Base-by-base conservation (phyloP, 2,797 vertebrate species). In the Myripristis jacobus region DNA sequence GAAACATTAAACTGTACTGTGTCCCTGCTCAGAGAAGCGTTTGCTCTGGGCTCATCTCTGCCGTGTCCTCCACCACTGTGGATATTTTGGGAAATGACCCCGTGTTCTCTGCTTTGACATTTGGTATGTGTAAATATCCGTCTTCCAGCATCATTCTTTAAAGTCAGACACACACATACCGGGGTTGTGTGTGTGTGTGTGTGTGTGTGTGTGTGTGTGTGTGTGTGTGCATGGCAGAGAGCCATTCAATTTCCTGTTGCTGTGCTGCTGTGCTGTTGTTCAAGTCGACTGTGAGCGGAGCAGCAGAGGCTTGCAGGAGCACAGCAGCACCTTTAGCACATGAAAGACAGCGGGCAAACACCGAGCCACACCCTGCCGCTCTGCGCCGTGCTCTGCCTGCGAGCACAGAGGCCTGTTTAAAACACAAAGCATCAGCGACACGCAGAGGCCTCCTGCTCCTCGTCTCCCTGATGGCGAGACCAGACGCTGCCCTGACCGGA, bases 101-200 rank as follows among this genome's bases (percentile, higher is more conserved):
- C 71, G 58, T 77, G 67, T 72, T 75, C 64, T 63, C 1, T 34
- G 31, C 63, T 54, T 70, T 85, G 22, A 21, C 22, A 58, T 53
- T 75, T 77, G 75, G 75, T 70, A 80, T 88, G 80, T 70, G 78
- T 85, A 83, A 80, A 87, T 87, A 86, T 89, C 75, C 67, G 70
- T 80, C 69, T 52, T 24, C 47, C 68, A 67, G 59, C 63, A 60
- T 75, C 34, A 3, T 38, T 41, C 48, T 63, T 65, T 70, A 66
- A 66, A 77, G 43, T 56, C 41, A 44, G 47, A 53, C 44, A 54
- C 48, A 24, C 36, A 62, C 64, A 73, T 60, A 65, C 70, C 71
- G 69, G 46, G 47, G 7, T 41, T 7, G 15, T 75, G 44, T 25
- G 13, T 47, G 48, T 47, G 21, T 19, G 21, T 48, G 58, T 62